phyloP scores from a whole-genome alignment of 2,888 invertebrate genomes.

The Disparrhopalites patrizii region DNA sequence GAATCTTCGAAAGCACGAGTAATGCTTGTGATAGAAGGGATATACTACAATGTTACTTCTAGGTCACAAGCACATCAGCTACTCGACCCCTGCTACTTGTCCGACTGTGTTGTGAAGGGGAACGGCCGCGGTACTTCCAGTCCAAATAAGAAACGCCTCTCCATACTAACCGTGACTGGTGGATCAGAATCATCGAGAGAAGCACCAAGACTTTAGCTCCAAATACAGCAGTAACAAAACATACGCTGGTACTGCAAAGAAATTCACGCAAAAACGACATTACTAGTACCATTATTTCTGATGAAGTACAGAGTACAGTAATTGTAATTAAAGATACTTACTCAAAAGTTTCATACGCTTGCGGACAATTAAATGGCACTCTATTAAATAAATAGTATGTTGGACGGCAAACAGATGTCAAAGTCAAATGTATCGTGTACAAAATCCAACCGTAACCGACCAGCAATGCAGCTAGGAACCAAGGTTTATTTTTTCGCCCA shows the following conservation, averaged over 20 bases:
- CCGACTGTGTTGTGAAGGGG: neutral
- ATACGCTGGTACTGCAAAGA: slow-evolving; percentile 39
- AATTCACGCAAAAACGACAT: too few relatives aligned
- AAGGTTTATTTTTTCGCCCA: slow-evolving; percentile 36
- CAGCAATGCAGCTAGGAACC: slow-evolving; percentile 36
- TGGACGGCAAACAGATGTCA: slow-evolving; percentile 41
- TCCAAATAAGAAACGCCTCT: slow-evolving; percentile 45
- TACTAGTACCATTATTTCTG: too few relatives aligned
- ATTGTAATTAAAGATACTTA: slow-evolving; percentile 4
- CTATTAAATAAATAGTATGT: slow-evolving; percentile 33
- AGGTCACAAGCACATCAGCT: too few relatives aligned
- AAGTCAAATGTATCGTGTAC: slow-evolving; percentile 27
- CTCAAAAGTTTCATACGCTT: slow-evolving; percentile 28
- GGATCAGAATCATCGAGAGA: slow-evolving; percentile 33
- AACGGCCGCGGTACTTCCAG: slow-evolving; percentile 31
- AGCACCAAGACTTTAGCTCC: slow-evolving; percentile 33
- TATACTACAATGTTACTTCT: too few relatives aligned
- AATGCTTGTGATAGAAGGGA: too few relatives aligned
- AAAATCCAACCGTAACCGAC: slow-evolving; percentile 35
- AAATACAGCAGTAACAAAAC: slow-evolving; percentile 42
- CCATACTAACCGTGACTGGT: slow-evolving; percentile 38
- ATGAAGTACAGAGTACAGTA: too few relatives aligned
- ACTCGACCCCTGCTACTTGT: neutral
- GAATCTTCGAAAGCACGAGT: too few relatives aligned
- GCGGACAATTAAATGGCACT: slow-evolving; percentile 36